phyloP scores from a whole-genome alignment of 2,888 invertebrate species.

The Amphipyra tragopoginis region DNA sequence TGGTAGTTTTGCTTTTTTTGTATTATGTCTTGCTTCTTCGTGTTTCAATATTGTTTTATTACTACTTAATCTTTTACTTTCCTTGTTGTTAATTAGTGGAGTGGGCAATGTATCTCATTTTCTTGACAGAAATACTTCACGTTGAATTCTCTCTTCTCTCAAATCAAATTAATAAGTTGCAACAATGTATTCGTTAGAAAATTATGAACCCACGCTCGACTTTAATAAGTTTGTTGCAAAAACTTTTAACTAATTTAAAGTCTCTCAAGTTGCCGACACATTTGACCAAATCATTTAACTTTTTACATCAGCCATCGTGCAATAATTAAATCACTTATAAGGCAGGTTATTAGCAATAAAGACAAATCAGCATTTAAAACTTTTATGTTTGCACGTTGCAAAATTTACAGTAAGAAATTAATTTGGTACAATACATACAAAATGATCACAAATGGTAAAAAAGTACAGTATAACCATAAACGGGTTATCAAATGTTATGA shows the following conservation, averaged over 20 bases:
- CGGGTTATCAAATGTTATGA: background rate
- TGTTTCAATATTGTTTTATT: background rate
- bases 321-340: conserved; percentile 28
- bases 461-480: background rate
- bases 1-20: conserved; percentile 6
- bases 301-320: conserved; percentile 25
- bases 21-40: background rate
- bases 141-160: conserved; percentile 1
- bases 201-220: conserved; percentile 15
- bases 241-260: conserved; percentile 19
- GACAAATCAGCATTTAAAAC: background rate
- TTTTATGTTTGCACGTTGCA: background rate
- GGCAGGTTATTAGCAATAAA: conserved; percentile 15
- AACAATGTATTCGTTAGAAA: conserved; percentile 36
- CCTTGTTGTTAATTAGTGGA: background rate
- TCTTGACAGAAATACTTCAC: conserved; percentile 5
- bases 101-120: conserved; percentile 18
- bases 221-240: conserved; percentile 37
- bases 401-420: background rate
- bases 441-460: background rate
- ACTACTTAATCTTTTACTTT: background rate
- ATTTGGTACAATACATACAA: background rate
- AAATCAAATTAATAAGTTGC: conserved; percentile 15
- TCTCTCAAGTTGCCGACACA: conserved; percentile 33
- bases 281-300: conserved; percentile 27